phyloP scores from a whole-genome alignment of 2,797 vertebrate species.

The Lagocephalus sceleratus region DNA sequence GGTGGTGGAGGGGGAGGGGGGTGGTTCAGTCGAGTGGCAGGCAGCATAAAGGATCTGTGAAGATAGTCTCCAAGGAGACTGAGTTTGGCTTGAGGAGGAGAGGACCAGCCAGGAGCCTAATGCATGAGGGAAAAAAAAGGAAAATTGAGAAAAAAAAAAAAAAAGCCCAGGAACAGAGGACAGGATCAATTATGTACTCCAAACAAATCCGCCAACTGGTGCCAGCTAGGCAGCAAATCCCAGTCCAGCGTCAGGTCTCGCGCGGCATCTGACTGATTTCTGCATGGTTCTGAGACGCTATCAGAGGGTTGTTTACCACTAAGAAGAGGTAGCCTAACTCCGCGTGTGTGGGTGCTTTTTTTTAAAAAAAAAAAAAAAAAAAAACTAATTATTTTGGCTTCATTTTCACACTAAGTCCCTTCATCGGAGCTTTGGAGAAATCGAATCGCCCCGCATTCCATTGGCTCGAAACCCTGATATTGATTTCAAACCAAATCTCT shows the following conservation, averaged over 20 bases:
- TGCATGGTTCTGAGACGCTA: constrained; percentile 58
- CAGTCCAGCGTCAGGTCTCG: constrained; percentile 32
- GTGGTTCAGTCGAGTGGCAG: constrained; percentile 48
- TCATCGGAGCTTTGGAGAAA: constrained; percentile 29
- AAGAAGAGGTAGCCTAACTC: constrained; percentile 54
- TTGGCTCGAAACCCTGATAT: constrained; percentile 49
- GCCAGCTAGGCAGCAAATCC: constrained; percentile 53
- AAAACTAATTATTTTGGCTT: constrained; percentile 64
- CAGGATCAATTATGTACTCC: constrained; percentile 55
- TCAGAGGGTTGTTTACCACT: constrained; percentile 42
- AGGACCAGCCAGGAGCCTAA: constrained; percentile 58
- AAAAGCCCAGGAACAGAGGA: constrained; percentile 42
- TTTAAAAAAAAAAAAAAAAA: too few species aligned
- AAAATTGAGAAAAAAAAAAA: constrained; percentile 16
- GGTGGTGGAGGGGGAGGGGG: neutral
- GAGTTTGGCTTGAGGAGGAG: constrained; percentile 61
- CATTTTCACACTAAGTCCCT: constrained; percentile 68
- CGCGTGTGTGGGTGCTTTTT: constrained; percentile 64
- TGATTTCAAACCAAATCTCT: constrained; percentile 53
- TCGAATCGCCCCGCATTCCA: constrained; percentile 30
- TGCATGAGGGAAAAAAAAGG: constrained; percentile 39
- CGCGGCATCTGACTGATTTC: constrained; percentile 39
- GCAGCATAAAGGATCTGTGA: constrained; percentile 52
- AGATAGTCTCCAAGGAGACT: constrained; percentile 62
- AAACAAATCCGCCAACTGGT: constrained; percentile 48